Percentiles rank a stretch among this genome's conserved stretches.
These are phyloP conservation scores for Rhagologus leucostigma DNA, from an alignment of 2,113 vertebrate species.

Conservation along the genomic window DNA sequence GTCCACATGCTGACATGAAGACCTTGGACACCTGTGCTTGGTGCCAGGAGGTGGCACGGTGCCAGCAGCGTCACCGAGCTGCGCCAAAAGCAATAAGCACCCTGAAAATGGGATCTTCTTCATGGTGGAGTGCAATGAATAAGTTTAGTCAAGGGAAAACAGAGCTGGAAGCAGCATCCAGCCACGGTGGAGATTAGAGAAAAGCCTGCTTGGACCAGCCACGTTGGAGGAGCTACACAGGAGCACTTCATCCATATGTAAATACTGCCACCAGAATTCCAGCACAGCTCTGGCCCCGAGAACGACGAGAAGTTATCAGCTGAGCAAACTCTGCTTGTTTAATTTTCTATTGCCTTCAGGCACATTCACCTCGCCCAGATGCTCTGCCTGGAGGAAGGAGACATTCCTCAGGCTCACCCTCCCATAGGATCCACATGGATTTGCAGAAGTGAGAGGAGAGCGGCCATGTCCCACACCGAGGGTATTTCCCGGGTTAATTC, in stretches of 20 bases:
- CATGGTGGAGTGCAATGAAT: rapidly evolving
- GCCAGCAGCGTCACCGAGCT: not conserved
- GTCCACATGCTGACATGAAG: rapidly evolving
- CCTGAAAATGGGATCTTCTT: rapidly evolving
- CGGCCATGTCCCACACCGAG: rapidly evolving
- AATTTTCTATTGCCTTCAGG: not conserved
- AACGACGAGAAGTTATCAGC: not conserved
- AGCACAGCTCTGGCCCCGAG: rapidly evolving
- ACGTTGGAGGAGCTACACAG: rapidly evolving
- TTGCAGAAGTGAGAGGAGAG: not conserved
- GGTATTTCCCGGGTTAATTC: not conserved
- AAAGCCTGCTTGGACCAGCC: not conserved
- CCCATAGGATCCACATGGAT: rapidly evolving
- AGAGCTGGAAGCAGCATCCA: not conserved
- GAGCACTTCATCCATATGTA: not conserved
- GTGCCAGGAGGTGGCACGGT: not conserved
- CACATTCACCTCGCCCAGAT: not conserved
- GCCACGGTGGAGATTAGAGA: not conserved
- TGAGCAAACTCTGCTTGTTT: not conserved
- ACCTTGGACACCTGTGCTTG: rapidly evolving
- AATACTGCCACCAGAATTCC: not conserved
- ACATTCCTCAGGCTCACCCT: not conserved
- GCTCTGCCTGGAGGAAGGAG: not conserved
- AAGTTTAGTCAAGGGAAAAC: not conserved
- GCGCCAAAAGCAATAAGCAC: not conserved